Evolutionary conservation across 2,888 invertebrate species (phyloP), one percentile per base, ranked within the genome.

Genomic region (Leucoma salicis): DNA sequence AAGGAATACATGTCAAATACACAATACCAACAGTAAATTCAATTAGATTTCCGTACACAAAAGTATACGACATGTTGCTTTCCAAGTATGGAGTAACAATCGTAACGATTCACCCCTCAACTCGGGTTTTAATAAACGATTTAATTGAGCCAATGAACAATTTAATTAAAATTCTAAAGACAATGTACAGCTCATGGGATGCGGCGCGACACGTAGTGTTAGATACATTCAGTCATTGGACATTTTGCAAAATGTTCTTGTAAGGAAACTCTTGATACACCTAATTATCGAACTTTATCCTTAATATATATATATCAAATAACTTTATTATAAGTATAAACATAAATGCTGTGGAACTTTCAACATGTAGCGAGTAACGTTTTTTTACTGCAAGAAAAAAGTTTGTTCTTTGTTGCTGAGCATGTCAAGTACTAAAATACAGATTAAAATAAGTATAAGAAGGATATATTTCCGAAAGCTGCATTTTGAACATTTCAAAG

Each of bases 101-200:
- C 47, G 60, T 51, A 57, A 66, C 64, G 59, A 53, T 62, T 65
- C 61, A 59, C 53, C 60, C 52, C 59, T 54, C 49, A 38, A 46
- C 51, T 58, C 53, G 24, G 57, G 61, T 74, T 78, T 74, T 75
- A 77, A 79, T 81, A 78, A 82, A 81, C 82, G 78, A 81, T 82
- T 78, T 82, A 79, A 83, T 83, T 81, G 79, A 83, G 82, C 82
- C 83, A 85, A 83, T 83, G 82, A 83, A 79, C 81, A 80, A 80
- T 83, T 83, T 84, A 82, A 85, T 85, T 84, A 84, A 84, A 83
- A 82, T 84, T 82, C 82, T 83, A 69, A 84, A 83, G 84, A 81
- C 75, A 66, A 60, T 63, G 65, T 60, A 67, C 65, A 58, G 60
- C 63, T 59, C 65, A 67, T 60, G 67, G 70, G 75, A 70, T 72